Conservation (phyloP, 2,888 invertebrate species). For the Sceliomorpha sp. region DNA sequence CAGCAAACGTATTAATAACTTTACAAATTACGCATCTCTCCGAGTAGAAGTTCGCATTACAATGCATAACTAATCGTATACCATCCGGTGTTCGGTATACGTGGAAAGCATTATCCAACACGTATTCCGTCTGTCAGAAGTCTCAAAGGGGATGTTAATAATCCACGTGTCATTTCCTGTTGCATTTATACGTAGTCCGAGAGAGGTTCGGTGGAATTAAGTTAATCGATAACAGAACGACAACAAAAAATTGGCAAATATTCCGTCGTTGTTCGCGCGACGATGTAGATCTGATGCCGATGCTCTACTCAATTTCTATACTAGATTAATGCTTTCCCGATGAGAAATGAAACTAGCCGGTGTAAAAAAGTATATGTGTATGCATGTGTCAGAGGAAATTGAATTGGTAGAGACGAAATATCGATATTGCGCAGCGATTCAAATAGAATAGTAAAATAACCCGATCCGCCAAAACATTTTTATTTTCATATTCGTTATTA, state of each 20-base stretch:
- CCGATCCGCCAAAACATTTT: not conserved
- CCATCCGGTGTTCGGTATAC: conserved; percentile 3
- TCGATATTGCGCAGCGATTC: conserved; percentile 4
- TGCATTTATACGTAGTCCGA: not conserved
- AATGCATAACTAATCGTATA: not conserved
- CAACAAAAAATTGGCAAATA: not conserved
- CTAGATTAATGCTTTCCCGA: conserved; percentile 8
- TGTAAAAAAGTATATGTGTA: conserved; percentile 10
- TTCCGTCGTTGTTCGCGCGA: not conserved
- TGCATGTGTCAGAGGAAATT: conserved; percentile 15
- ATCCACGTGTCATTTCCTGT: conserved; percentile 10
- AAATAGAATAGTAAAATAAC: too few species aligned
- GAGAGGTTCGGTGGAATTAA: conserved; percentile 1
- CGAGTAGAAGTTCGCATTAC: too few species aligned
- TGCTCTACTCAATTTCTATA: conserved; percentile 4
- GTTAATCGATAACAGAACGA: conserved; percentile 5
- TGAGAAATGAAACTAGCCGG: conserved; percentile 3
- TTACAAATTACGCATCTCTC: too few species aligned
- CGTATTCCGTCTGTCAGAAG: not conserved
- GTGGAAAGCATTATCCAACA: conserved; percentile 4
- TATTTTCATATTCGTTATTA: conserved; percentile 2
- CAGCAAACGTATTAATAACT: too few species aligned
- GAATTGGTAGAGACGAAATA: conserved; percentile 9
- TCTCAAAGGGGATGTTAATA: conserved; percentile 10
- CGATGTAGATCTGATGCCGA: not conserved